These are phyloP conservation scores for Atherinomorus stipes DNA, from an alignment of 2,113 vertebrate genomes.

Conservation along the genomic window DNA sequence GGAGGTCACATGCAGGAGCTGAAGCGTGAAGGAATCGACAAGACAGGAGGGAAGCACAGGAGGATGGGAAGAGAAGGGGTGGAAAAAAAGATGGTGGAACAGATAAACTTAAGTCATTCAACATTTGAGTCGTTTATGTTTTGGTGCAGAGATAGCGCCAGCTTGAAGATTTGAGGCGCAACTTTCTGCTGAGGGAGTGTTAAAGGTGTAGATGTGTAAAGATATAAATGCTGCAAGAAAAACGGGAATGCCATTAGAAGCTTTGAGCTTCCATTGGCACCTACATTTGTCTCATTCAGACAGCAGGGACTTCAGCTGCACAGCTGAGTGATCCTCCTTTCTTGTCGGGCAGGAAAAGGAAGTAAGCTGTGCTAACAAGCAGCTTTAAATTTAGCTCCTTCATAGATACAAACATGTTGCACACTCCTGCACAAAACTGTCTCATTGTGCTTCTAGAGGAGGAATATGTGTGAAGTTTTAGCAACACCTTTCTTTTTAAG, in stretches of 20 bases:
- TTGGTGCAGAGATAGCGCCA: background rate
- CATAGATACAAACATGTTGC: background rate
- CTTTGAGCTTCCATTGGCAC: slow-evolving; percentile 50
- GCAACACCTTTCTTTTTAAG: slow-evolving; percentile 20
- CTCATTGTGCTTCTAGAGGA: slow-evolving; percentile 3
- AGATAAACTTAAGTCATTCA: background rate
- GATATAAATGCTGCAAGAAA: slow-evolving; percentile 1
- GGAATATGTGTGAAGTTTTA: background rate
- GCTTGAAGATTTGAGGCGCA: background rate
- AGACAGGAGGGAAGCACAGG: slow-evolving; percentile 12
- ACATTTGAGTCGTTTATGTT: background rate
- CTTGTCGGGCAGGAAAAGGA: slow-evolving; percentile 81
- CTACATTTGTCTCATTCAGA: slow-evolving; percentile 27
- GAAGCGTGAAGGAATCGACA: slow-evolving; percentile 60
- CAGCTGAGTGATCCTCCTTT: slow-evolving; percentile 74
- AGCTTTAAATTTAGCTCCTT: slow-evolving; percentile 51
- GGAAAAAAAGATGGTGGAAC: background rate
- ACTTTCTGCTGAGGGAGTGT: background rate
- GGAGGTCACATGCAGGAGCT: slow-evolving; percentile 62
- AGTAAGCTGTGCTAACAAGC: slow-evolving; percentile 77
- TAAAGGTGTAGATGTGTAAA: background rate
- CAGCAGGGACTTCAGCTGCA: slow-evolving; percentile 58
- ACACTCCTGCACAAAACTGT: slow-evolving; percentile 3
- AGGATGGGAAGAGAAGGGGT: slow-evolving; percentile 10
- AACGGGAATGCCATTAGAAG: slow-evolving; percentile 44